Evolutionary conservation across 1,140 invertebrate genomes (phyloP).

Genomic region (Trachelipus rathkii): DNA sequence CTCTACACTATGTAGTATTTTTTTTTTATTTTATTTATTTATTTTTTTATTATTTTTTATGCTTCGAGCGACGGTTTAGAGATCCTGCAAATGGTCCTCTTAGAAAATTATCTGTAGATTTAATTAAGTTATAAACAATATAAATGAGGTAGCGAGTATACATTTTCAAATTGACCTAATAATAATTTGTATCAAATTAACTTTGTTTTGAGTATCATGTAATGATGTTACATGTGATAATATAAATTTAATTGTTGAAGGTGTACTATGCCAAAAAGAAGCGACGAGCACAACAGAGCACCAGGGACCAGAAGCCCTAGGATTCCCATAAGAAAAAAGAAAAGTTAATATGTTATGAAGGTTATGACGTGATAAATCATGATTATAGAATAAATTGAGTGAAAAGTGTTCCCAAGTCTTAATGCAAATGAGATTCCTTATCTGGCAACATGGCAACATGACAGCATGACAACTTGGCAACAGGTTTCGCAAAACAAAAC

Average conservation of each 20-base stretch:
- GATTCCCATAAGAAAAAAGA: slow-evolving; percentile 89
- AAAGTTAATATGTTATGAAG: slow-evolving; percentile 91
- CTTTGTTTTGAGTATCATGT: too few relatives aligned
- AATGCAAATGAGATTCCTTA: too few relatives aligned
- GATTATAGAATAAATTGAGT: slow-evolving; percentile 91
- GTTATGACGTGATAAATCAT: slow-evolving; percentile 98
- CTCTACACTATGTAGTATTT: too few relatives aligned
- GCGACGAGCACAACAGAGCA: slow-evolving; percentile 84
- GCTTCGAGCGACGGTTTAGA: slow-evolving; percentile 61
- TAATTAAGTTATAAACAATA: slow-evolving; percentile 99
- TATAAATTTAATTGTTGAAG: slow-evolving; percentile 54
- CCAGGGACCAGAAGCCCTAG: slow-evolving; percentile 61
- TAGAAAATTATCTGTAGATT: slow-evolving; percentile 94
- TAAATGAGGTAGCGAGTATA: slow-evolving; percentile 84
- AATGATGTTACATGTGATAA: too few relatives aligned
- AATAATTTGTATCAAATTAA: too few relatives aligned
- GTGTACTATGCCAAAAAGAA: slow-evolving; percentile 99
- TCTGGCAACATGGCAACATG: too few relatives aligned
- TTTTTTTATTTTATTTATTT: too few relatives aligned
- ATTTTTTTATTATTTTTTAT: background rate
- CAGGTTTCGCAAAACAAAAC: too few relatives aligned
- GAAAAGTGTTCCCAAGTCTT: too few relatives aligned
- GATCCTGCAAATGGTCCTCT: slow-evolving; percentile 87
- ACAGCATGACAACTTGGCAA: too few relatives aligned
- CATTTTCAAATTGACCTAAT: too few relatives aligned